phyloP scores from a whole-genome alignment of 2,797 vertebrate species.

The Cyprinella venusta region DNA sequence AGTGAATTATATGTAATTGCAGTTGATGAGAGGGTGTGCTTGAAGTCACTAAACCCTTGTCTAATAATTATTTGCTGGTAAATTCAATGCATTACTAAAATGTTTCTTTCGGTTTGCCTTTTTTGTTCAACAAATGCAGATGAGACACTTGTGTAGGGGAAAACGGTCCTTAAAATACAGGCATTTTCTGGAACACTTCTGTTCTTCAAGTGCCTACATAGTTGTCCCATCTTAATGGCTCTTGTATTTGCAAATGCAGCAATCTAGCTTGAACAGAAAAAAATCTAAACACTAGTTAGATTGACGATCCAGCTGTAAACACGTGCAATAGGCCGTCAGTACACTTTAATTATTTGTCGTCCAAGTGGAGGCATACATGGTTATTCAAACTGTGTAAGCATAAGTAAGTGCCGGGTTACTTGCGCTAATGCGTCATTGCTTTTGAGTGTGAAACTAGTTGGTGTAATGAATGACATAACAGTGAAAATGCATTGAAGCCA shows the following conservation, averaged over 20 bases:
- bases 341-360: constrained; percentile 6
- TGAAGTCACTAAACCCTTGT: constrained; percentile 1
- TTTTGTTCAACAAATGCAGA: background rate
- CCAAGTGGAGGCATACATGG: background rate
- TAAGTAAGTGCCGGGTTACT: background rate
- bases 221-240: background rate
- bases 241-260: background rate
- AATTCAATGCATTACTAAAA: constrained; percentile 4
- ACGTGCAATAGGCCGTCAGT: background rate
- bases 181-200: background rate
- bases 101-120: background rate
- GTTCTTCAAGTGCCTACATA: background rate
- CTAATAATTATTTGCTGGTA: constrained; percentile 6
- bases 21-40: constrained; percentile 11
- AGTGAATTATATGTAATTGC: constrained; percentile 32
- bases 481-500: background rate
- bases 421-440: background rate
- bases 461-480: background rate
- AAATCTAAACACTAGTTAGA: background rate
- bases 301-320: background rate
- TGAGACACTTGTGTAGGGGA: background rate
- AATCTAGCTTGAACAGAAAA: background rate
- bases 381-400: constrained; percentile 12
- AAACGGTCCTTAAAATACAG: background rate
- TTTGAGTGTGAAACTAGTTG: constrained; percentile 4